Conservation (phyloP, 2,797 vertebrate species). For the Sebastes matsubarae region DNA sequence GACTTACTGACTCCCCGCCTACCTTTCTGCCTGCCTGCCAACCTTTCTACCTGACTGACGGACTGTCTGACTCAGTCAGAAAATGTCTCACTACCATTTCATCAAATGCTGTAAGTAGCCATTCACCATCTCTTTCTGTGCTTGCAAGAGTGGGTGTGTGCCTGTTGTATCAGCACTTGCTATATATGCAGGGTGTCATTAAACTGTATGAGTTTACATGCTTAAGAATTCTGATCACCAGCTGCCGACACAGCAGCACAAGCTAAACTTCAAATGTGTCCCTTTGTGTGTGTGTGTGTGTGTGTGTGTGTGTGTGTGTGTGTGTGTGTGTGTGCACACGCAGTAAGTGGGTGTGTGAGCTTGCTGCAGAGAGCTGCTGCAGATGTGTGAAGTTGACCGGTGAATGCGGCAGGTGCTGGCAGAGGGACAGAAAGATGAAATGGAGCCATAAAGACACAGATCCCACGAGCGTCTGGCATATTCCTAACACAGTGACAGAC, state of each 20-base stretch:
- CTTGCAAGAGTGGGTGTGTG: slow-evolving; percentile 31
- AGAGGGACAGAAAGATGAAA: slow-evolving; percentile 38
- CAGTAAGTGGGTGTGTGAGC: slow-evolving; percentile 66
- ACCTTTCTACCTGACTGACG: slow-evolving; percentile 29
- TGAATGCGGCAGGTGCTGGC: slow-evolving; percentile 81
- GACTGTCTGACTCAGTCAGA: slow-evolving; percentile 71
- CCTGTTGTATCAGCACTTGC: slow-evolving; percentile 25
- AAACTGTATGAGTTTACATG: slow-evolving; percentile 19
- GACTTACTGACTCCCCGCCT: slow-evolving; percentile 44
- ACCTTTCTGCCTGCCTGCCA: slow-evolving; percentile 43
- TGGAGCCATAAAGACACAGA: slow-evolving; percentile 33
- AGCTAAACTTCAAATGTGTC: slow-evolving; percentile 56
- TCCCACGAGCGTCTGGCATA: slow-evolving; percentile 55
- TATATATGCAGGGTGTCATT: slow-evolving; percentile 22
- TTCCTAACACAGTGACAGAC: slow-evolving; percentile 53
- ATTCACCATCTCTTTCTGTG: slow-evolving; percentile 41
- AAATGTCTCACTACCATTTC: slow-evolving; percentile 97
- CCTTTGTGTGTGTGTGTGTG: slow-evolving; percentile 14
- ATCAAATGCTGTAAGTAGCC: slow-evolving; percentile 98
- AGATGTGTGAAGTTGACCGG: slow-evolving; percentile 81
- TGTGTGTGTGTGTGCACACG: slow-evolving; percentile 43
- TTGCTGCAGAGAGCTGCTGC: slow-evolving; percentile 78
- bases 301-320: slow-evolving; percentile 28
- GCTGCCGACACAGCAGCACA: slow-evolving; percentile 11
- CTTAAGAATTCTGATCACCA: slow-evolving; percentile 25